Evolutionary conservation across 30 jellyfish, hydroid and myxozoan genomes (phyloP), one percentile per base, ranked within the genome.

Genomic region (Phacellophora camtschatica): DNA sequence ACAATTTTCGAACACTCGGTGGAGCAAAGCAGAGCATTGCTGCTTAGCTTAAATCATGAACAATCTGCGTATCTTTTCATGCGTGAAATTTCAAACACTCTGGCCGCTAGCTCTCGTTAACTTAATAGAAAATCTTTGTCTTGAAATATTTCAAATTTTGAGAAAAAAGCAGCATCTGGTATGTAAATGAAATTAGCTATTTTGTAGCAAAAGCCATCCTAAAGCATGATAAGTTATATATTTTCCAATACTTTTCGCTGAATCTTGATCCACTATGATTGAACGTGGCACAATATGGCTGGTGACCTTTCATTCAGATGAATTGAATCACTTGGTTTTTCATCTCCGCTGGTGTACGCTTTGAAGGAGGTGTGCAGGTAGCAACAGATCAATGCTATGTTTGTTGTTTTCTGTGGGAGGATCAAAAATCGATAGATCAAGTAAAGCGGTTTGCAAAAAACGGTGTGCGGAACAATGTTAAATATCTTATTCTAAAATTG

Each of bases 11-110:
- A 53, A 80, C 20, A 31, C 62, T 80, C 84, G 91, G 91, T 65
- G 91, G 77, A 80, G 91, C 91, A 80, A 83, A 80, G 32, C 91
- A 80, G 69, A 80, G 66, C 91, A 80, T 80, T 70, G n/a, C n/a
- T n/a, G n/a, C n/a, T 33, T 42, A 64, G 77, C 43, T 42, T 41
- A 80, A 49, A 27, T 57, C 74, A 74, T 59, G 84, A 49, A 27
- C 77, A 19, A 59, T 15, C 49, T 66, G 71, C 71, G 43, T 57
- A 24, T 16, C 37, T 48, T 12, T 18, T 66, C 91, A 80, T 23
- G 78, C 91, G 91, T 78, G 74, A 53, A 71, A 64, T 23, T 46
- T 19, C 65, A 20, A 35, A 33, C 54, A 76, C 37, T 61, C 58
- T 18, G 20, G 8, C 42, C 27, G 13, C 71, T 46, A 7, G 61